Evolutionary conservation across 2,797 vertebrate genomes (phyloP).

Genomic region (Malacoraja senta): DNA sequence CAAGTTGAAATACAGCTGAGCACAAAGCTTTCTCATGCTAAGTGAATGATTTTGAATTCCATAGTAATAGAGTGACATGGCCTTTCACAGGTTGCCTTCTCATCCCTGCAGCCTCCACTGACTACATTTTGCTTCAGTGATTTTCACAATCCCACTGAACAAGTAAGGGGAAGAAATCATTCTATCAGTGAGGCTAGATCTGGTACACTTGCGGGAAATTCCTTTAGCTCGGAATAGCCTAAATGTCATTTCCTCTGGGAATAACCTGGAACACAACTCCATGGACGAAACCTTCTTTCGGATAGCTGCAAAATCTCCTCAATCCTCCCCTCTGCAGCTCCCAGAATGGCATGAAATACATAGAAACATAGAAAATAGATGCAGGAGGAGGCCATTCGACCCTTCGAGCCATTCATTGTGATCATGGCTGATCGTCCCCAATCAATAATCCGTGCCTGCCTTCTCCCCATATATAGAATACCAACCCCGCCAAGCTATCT

Average conservation of each 20-base stretch:
- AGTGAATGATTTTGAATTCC: background rate
- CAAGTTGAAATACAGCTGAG: background rate
- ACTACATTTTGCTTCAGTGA: background rate
- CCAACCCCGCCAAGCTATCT: background rate
- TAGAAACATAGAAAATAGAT: too few relatives aligned
- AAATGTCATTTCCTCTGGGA: background rate
- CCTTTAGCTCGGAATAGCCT: background rate
- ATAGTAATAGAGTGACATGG: background rate
- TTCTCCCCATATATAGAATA: background rate
- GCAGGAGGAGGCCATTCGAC: too few relatives aligned
- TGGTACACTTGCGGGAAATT: too few relatives aligned
- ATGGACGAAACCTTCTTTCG: background rate
- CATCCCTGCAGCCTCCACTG: background rate
- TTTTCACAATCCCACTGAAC: background rate
- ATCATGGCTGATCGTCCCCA: too few relatives aligned
- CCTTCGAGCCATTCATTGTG: too few relatives aligned
- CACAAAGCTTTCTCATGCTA: background rate
- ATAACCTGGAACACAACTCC: background rate
- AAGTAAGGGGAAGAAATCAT: background rate
- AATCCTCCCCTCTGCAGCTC: background rate
- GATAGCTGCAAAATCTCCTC: background rate
- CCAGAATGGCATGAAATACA: background rate
- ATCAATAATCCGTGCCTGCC: too few relatives aligned
- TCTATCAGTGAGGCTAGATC: background rate
- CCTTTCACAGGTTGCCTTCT: background rate